Conservation (phyloP, 2,888 invertebrate species). For the Steinernema scapterisci region DNA sequence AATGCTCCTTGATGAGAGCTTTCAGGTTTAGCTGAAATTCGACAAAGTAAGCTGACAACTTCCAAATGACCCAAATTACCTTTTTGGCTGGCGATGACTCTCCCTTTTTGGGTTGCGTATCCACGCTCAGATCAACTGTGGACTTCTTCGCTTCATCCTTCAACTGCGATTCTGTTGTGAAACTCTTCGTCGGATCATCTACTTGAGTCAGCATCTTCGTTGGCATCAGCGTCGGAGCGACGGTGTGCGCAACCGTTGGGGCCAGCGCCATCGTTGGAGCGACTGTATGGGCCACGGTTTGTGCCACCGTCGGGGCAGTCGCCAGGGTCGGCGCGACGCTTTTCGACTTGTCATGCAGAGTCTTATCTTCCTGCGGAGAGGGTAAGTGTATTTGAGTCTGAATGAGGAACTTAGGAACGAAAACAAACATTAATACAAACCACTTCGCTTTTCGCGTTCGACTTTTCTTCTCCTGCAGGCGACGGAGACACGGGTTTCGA, state of each 20-base stretch:
- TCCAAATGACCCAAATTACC: neutral
- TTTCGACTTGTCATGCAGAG: neutral
- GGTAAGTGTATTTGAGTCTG: neutral
- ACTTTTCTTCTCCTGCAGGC: neutral
- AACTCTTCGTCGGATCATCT: too few species aligned
- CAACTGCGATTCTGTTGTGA: too few species aligned
- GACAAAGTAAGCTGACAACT: neutral
- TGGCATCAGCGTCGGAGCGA: too few species aligned
- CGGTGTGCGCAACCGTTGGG: too few species aligned
- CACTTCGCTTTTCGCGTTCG: neutral
- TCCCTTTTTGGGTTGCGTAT: neutral
- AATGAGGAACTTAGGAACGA: too few species aligned
- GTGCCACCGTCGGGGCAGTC: too few species aligned
- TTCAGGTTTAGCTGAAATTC: neutral
- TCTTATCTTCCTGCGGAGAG: neutral
- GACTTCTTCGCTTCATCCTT: neutral
- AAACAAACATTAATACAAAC: neutral
- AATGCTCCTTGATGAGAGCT: constrained; percentile 1
- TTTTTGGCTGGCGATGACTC: neutral
- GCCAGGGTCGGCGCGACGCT: neutral
- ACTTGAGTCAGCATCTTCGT: too few species aligned
- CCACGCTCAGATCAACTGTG: neutral
- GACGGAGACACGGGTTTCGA: too few species aligned
- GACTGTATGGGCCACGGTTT: too few species aligned
- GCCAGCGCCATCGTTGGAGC: too few species aligned